Evolutionary conservation across 2,113 vertebrate genomes (phyloP).

Genomic region (Balaeniceps rex): DNA sequence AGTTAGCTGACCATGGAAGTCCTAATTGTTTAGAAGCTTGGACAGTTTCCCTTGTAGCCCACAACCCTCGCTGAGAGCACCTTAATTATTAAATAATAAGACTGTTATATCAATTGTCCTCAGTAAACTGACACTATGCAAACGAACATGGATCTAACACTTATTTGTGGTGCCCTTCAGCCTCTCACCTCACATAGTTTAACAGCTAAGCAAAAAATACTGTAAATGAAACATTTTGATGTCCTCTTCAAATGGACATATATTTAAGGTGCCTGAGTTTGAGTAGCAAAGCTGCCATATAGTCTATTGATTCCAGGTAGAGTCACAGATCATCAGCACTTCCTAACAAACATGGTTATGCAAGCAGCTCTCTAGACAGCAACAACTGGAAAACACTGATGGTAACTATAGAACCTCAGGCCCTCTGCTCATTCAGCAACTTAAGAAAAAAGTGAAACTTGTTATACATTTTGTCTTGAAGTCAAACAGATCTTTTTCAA

Average conservation of each 20-base stretch:
- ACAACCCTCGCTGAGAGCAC: neutral
- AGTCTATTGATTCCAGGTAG: neutral
- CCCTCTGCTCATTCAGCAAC: neutral
- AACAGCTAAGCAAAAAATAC: neutral
- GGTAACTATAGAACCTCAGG: neutral
- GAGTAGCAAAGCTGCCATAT: neutral
- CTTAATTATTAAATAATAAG: neutral
- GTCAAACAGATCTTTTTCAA: neutral
- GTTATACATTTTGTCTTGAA: neutral
- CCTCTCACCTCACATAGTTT: neutral
- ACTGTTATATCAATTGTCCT: neutral
- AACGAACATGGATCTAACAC: neutral
- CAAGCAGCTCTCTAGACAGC: neutral
- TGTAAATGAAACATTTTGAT: neutral
- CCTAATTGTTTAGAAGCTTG: neutral
- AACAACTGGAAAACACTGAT: neutral
- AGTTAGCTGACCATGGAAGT: neutral
- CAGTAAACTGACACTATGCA: neutral
- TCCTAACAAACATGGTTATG: neutral
- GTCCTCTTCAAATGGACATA: neutral
- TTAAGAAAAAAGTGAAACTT: neutral
- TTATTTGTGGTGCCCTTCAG: neutral
- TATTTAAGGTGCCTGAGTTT: neutral
- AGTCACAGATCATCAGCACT: neutral
- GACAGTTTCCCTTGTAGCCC: neutral